Percentiles rank a stretch among this genome's conserved stretches.
These are phyloP conservation scores for Rhopilema esculentum DNA, from an alignment of 30 jellyfish, hydroid and myxozoan genomes.

Conservation along the genomic window DNA sequence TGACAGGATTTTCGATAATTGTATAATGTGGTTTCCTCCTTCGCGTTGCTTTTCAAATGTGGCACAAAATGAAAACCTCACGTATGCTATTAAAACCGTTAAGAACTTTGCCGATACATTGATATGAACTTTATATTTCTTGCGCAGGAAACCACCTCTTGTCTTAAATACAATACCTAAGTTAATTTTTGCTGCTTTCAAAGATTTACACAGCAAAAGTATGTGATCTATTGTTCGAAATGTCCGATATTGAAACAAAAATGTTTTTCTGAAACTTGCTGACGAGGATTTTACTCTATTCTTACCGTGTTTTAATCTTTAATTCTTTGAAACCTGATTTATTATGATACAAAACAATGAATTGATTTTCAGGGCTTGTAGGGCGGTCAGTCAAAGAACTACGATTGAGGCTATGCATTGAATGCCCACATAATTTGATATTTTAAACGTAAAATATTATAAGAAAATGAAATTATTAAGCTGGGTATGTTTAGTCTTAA, in stretches of 20 bases:
- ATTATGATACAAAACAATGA: neutral
- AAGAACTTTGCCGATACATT: neutral
- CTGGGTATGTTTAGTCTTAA: neutral
- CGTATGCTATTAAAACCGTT: neutral
- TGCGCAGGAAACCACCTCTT: neutral
- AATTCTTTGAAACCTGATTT: too few species aligned
- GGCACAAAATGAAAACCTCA: neutral
- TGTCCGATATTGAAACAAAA: too few species aligned
- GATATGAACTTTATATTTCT: neutral
- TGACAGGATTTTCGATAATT: conserved; percentile 19
- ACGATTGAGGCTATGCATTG: too few species aligned
- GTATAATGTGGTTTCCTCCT: conserved; percentile 13
- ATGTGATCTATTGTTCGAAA: too few species aligned
- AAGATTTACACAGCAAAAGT: too few species aligned
- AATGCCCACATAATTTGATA: too few species aligned
- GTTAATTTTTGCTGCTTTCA: neutral
- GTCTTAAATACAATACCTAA: neutral
- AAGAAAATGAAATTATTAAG: too few species aligned
- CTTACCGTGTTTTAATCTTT: too few species aligned
- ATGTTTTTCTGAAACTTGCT: neutral
- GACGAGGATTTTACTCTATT: too few species aligned
- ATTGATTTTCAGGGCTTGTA: neutral
- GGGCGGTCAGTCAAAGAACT: too few species aligned
- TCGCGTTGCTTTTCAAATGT: neutral
- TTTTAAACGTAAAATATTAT: too few species aligned